phyloP scores from a whole-genome alignment of 1,140 invertebrate genomes.

The Pollicipes pollicipes region DNA sequence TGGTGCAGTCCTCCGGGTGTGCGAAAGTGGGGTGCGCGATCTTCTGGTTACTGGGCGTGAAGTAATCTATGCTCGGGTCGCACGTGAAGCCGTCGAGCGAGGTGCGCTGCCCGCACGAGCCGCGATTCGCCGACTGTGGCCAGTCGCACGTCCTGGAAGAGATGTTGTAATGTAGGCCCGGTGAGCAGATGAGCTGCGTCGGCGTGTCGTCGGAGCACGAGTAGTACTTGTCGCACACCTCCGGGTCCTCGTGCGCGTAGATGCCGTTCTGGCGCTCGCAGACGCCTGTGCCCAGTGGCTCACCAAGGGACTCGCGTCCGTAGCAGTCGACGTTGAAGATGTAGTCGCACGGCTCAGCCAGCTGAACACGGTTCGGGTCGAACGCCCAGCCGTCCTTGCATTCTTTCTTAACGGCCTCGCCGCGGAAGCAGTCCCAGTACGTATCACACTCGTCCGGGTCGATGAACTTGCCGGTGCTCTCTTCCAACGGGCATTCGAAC shows the following conservation, averaged over 20 bases:
- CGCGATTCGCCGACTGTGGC: conserved; percentile 19
- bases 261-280: conserved; percentile 65
- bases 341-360: neutral
- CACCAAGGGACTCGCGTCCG: neutral
- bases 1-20: neutral
- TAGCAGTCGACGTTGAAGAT: neutral
- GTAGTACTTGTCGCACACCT: conserved; percentile 60
- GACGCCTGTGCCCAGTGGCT: conserved; percentile 8
- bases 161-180: conserved; percentile 64
- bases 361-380: neutral
- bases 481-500: neutral
- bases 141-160: conserved; percentile 53
- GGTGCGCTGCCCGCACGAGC: neutral
- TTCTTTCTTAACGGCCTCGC: conserved; percentile 43
- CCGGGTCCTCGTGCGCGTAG: conserved; percentile 55
- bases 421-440: conserved; percentile 54
- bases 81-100: neutral
- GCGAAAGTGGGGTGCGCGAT: neutral
- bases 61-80: neutral
- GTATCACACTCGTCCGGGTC: conserved; percentile 51
- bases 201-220: conserved; percentile 56
- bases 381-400: conserved; percentile 49
- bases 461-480: neutral
- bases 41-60: neutral
- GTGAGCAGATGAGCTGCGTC: conserved; percentile 53